Conservation (phyloP, 1,140 invertebrate species). For the Drosophila tristis region DNA sequence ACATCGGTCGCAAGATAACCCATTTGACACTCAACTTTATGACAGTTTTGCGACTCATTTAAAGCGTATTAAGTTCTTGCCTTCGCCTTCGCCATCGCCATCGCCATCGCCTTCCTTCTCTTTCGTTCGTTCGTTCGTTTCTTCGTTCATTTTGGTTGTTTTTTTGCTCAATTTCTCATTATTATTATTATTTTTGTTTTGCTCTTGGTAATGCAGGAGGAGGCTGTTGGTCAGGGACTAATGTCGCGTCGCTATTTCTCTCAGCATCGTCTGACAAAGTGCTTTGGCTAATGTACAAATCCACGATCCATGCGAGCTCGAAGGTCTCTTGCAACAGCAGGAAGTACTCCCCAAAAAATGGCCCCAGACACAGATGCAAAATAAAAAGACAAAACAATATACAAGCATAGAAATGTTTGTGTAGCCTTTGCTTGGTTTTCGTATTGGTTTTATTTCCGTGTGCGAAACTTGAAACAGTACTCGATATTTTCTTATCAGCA, state of each 20-base stretch:
- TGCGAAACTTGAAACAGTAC: no score
- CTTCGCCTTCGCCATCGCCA: constrained; percentile 4
- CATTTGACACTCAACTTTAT: constrained; percentile 49
- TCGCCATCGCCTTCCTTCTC: background rate
- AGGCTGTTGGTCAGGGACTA: constrained; percentile 15
- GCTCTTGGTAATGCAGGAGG: constrained; percentile 38
- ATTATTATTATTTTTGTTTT: constrained; percentile 27
- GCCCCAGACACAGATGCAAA: no score
- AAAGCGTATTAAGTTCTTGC: constrained; percentile 51
- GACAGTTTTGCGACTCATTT: constrained; percentile 52
- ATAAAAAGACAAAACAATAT: no score
- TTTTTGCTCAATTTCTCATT: constrained; percentile 14
- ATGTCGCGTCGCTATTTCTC: constrained; percentile 2
- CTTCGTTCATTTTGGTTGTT: background rate
- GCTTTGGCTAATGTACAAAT: background rate
- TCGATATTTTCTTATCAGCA: no score
- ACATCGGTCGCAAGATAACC: constrained; percentile 36
- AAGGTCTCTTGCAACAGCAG: no score
- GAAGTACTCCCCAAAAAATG: no score
- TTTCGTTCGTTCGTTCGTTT: no score
- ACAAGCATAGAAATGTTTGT: no score
- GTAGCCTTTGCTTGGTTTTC: no score
- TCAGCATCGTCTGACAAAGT: background rate
- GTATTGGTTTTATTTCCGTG: no score
- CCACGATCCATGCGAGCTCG: no score